Evolutionary conservation across 2,888 invertebrate species (phyloP).

Genomic region (Carabus problematicus): DNA sequence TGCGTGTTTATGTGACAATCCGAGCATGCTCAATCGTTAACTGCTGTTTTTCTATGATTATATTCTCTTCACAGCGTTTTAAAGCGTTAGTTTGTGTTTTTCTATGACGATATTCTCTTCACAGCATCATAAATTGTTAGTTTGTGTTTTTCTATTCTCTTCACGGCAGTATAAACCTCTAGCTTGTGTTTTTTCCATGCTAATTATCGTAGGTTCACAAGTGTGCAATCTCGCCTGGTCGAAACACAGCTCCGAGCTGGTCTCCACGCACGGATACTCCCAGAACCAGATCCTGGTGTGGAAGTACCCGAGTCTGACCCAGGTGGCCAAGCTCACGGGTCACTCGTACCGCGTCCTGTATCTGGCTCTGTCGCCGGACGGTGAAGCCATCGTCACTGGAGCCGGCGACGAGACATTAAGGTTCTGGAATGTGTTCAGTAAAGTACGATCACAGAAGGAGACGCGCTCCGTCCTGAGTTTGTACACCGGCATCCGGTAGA

Average conservation of each 20-base stretch:
- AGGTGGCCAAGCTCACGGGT: slow-evolving; percentile 96
- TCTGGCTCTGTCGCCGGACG: slow-evolving; percentile 95
- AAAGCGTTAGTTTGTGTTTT: too few relatives aligned
- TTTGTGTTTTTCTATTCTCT: too few relatives aligned
- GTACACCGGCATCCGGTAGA: slow-evolving; percentile 85
- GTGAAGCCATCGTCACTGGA: slow-evolving; percentile 98
- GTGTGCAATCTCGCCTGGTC: slow-evolving; percentile 99
- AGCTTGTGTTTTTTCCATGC: too few relatives aligned
- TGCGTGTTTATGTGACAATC: too few relatives aligned
- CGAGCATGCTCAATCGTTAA: too few relatives aligned
- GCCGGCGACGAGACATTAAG: slow-evolving; percentile 98
- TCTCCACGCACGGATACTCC: slow-evolving; percentile 97
- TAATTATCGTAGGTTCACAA: slow-evolving; percentile 94
- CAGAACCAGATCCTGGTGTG: slow-evolving; percentile 99
- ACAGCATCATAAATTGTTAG: too few relatives aligned
- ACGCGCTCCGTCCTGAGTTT: slow-evolving; percentile 92
- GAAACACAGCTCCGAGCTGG: slow-evolving; percentile 96
- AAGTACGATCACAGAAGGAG: slow-evolving; percentile 92
- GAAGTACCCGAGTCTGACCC: slow-evolving; percentile 97
- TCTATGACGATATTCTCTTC: too few relatives aligned
- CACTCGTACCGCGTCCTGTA: slow-evolving; percentile 96
- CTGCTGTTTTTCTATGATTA: too few relatives aligned
- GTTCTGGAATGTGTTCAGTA: slow-evolving; percentile 99
- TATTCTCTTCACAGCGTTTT: too few relatives aligned
- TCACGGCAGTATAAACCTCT: too few relatives aligned